A percentile compares a stretch with the other conserved stretches of the same genome.
Conservation (phyloP, 1,140 invertebrate species). For the Plectus sambesii region DNA sequence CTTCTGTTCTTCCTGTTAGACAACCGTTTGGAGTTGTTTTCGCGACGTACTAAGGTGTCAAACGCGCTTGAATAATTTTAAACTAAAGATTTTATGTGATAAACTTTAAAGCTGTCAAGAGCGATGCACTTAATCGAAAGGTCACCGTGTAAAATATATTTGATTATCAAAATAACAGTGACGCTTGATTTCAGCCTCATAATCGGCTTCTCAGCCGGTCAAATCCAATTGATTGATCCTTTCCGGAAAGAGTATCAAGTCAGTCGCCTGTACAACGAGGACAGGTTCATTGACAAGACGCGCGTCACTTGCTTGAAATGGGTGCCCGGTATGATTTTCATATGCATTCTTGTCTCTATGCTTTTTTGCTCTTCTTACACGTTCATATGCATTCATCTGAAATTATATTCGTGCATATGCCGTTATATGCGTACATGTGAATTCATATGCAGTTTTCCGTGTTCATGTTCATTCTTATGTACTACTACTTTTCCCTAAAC, state of each 20-base stretch:
- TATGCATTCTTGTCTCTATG: conserved; percentile 57
- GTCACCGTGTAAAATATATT: conserved; percentile 3
- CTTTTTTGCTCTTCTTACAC: conserved; percentile 60
- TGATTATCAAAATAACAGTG: conserved; percentile 45
- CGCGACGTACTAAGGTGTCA: no score
- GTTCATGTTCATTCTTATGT: no score
- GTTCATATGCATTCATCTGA: no score
- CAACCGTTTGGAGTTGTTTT: no score
- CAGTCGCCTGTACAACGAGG: conserved; percentile 87
- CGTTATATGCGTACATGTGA: no score
- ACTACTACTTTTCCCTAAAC: conserved; percentile 90
- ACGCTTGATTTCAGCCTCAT: conserved; percentile 67
- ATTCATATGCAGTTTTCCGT: no score
- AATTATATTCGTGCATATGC: no score
- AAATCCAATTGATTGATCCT: conserved; percentile 90
- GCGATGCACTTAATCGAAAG: no score
- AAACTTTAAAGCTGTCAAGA: no score
- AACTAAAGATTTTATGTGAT: no score
- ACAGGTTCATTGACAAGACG: conserved; percentile 93
- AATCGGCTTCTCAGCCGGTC: conserved; percentile 91
- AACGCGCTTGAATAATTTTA: no score
- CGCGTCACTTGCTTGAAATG: conserved; percentile 96
- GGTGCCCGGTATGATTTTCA: conserved; percentile 68
- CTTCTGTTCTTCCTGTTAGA: no score
- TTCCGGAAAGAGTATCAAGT: conserved; percentile 78